These are phyloP conservation scores for Apteryx owenii DNA, from an alignment of 2,113 vertebrate genomes.

Conservation along the genomic window DNA sequence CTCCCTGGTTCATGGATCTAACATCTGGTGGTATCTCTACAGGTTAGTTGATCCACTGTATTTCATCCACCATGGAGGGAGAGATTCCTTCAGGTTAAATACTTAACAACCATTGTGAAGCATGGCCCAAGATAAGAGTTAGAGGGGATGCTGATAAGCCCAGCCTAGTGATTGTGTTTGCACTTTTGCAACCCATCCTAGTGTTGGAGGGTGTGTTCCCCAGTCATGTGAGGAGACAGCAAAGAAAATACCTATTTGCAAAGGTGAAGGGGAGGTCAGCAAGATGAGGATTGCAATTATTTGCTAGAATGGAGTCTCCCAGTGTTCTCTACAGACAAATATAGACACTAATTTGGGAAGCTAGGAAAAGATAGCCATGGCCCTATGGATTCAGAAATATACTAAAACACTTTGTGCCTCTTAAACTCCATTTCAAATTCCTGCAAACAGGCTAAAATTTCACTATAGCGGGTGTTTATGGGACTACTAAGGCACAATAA, in stretches of 20 bases:
- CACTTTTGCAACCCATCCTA: neutral
- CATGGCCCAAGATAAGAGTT: slow-evolving; percentile 23
- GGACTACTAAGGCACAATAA: neutral
- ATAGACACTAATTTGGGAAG: neutral
- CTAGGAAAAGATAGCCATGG: neutral
- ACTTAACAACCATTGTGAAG: neutral
- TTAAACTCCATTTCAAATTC: slow-evolving; percentile 1
- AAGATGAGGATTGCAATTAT: neutral
- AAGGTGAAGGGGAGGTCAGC: slow-evolving; percentile 25
- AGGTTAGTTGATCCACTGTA: neutral
- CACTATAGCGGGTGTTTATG: neutral
- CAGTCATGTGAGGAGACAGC: slow-evolving; percentile 19
- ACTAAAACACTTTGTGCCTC: neutral
- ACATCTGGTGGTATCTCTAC: neutral
- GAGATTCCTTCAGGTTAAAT: neutral
- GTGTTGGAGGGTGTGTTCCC: neutral
- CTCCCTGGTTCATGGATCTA: neutral
- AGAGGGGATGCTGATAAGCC: neutral
- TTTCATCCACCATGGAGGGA: neutral
- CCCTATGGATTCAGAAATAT: neutral
- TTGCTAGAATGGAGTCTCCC: neutral
- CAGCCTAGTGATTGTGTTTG: slow-evolving; percentile 4
- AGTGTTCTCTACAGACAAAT: neutral
- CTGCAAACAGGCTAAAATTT: neutral
- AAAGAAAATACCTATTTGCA: slow-evolving; percentile 21